Conservation (phyloP, 2,113 vertebrate genomes). For the Dascyllus trimaculatus region DNA sequence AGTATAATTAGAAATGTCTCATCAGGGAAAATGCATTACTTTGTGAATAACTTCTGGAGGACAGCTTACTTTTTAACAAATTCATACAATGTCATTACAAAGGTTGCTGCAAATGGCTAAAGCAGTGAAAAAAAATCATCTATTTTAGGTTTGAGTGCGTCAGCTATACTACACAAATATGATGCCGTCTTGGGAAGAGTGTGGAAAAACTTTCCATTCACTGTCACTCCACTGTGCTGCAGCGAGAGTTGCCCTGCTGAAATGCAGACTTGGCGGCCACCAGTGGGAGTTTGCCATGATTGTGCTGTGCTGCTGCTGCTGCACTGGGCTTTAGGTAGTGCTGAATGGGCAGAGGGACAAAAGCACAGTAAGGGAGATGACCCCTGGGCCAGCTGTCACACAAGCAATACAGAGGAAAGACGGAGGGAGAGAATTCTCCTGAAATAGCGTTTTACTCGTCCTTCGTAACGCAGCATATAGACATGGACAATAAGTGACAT, state of each 20-base stretch:
- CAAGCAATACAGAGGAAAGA: constrained; percentile 50
- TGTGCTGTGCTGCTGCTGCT: constrained; percentile 75
- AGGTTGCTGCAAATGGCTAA: constrained; percentile 50
- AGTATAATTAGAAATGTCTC: neutral
- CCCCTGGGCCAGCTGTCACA: constrained; percentile 79
- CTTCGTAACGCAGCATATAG: constrained; percentile 54
- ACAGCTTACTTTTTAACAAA: constrained; percentile 39
- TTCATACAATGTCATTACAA: constrained; percentile 66
- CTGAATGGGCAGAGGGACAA: constrained; percentile 81
- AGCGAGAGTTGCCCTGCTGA: constrained; percentile 69
- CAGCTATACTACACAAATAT: constrained; percentile 69
- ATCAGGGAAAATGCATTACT: constrained; percentile 44
- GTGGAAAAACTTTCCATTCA: constrained; percentile 74
- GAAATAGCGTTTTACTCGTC: constrained; percentile 56
- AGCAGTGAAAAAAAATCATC: constrained; percentile 22
- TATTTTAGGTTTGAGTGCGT: constrained; percentile 71
- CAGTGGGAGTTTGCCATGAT: constrained; percentile 77
- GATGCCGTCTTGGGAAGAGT: constrained; percentile 66
- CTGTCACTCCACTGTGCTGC: constrained; percentile 75
- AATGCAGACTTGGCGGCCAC: constrained; percentile 76
- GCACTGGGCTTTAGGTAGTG: constrained; percentile 74
- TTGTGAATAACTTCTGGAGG: constrained; percentile 25
- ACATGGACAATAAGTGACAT: constrained; percentile 70
- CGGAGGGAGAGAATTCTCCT: constrained; percentile 42
- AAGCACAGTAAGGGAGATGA: constrained; percentile 73